A percentile compares a stretch with the other conserved stretches of the same genome.
Evolutionary conservation across 2,113 vertebrate genomes (phyloP).

Genomic region (Paramisgurnus dabryanus): DNA sequence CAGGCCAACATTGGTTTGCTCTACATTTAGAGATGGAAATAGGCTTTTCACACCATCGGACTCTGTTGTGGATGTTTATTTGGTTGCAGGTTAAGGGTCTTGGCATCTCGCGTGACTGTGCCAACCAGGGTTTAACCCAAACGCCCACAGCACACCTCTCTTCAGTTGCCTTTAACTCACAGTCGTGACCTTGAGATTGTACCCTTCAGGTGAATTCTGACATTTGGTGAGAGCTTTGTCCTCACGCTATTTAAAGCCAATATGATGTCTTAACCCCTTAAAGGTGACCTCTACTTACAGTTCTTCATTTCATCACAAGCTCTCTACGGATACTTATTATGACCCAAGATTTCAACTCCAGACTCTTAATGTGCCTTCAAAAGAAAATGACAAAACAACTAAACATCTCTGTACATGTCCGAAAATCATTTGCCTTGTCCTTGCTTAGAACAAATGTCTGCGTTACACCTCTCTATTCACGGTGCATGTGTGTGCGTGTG

Average conservation of each 20-base stretch:
- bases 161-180: slow-evolving; percentile 83
- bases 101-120: background rate
- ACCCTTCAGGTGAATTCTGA: slow-evolving; percentile 46
- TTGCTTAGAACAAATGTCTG: slow-evolving; percentile 85
- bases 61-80: slow-evolving; percentile 29
- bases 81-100: slow-evolving; percentile 33
- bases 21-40: slow-evolving; percentile 8
- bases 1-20: background rate
- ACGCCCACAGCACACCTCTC: slow-evolving; percentile 68
- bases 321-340: slow-evolving; percentile 42
- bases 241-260: slow-evolving; percentile 57
- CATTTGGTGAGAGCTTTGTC: slow-evolving; percentile 29
- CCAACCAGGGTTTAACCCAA: slow-evolving; percentile 76
- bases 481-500: slow-evolving; percentile 45
- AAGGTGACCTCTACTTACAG: slow-evolving; percentile 59
- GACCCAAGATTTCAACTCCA: slow-evolving; percentile 59
- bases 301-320: slow-evolving; percentile 38
- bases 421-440: slow-evolving; percentile 82
- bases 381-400: slow-evolving; percentile 70
- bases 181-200: slow-evolving; percentile 69
- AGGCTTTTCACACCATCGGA: slow-evolving; percentile 31
- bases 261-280: slow-evolving; percentile 70
- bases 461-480: slow-evolving; percentile 69
- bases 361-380: slow-evolving; percentile 93
- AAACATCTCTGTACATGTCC: slow-evolving; percentile 71